Evolutionary conservation across 1,140 invertebrate species (phyloP), one percentile per base, ranked within the genome.

Genomic region (Tetramorium parvispinum): DNA sequence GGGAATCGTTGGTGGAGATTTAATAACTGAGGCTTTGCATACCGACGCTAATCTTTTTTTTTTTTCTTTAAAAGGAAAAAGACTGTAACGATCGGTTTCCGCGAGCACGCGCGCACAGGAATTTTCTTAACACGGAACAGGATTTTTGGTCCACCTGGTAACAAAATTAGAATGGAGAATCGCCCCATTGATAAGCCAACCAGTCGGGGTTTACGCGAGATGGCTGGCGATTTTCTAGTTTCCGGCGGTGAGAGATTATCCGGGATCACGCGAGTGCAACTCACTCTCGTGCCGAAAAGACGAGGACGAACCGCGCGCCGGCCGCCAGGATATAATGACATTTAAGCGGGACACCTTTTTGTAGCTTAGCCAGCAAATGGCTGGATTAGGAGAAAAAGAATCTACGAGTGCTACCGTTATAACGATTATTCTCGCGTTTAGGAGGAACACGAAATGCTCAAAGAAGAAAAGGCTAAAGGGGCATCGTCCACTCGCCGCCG

Each of bases 321-420:
- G 27, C 27, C 27, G 18, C 32, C 6, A 21, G 65, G 18, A 43
- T 85, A 66, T 88, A 89, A 91, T 89, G 79, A 88, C 61, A 88
- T 91, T 91, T 91, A 89, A 91, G 70, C 85, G 77, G 88, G 32
- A 83, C 85, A 70, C 75, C 75, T 91, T 91, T 91, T 85, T 83
- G 88, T 66, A 79, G 79, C 61, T 85, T 57, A 88, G 77, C 66
- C 63, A 83, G 85, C 76, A 83, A 89, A 91, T 88, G 76, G 76
- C 59, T 78, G 91, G 91, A 91, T 91, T 91, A 91, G 55, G 21
- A 40, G 16, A 32, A 32, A 32, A 32, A 4, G 32, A 49, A 85
- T 90, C 49, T 85, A 59, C 86, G 87, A 88, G 88, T 86, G 75
- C 68, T 55, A 61, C 57, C 68, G 51, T 59, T 85, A 59, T 24